A percentile compares a stretch with the other conserved stretches of the same genome.
Evolutionary conservation across 2,797 vertebrate species (phyloP).

Genomic region (Sternarchorhynchus goeldii): DNA sequence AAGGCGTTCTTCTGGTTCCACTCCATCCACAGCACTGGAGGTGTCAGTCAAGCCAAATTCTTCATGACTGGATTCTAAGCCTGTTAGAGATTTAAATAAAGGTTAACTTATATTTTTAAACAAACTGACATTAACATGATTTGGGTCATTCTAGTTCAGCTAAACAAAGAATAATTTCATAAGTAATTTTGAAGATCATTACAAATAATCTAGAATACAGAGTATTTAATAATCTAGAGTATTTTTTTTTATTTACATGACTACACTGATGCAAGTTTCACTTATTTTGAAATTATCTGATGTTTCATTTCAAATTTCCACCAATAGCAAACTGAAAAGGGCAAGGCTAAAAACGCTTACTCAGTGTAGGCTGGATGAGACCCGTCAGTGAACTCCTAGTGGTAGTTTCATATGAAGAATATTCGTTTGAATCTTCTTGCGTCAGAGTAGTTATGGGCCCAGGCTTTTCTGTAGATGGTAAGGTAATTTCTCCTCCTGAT

Average conservation of each 20-base stretch:
- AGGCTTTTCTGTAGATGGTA: constrained; percentile 32
- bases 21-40: constrained; percentile 12
- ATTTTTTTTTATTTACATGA: neutral
- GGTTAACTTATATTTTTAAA: no score
- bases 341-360: constrained; percentile 32
- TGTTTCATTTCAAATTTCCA: neutral
- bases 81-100: constrained; percentile 50
- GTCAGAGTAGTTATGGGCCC: constrained; percentile 28
- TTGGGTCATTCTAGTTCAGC: neutral
- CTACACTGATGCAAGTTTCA: no score
- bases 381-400: constrained; percentile 29
- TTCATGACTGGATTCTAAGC: constrained; percentile 39
- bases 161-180: constrained; percentile 7
- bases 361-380: constrained; percentile 20
- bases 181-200: neutral
- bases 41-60: constrained; percentile 31
- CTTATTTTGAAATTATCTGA: no score
- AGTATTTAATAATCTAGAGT: no score
- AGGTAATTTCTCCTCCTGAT: constrained; percentile 36
- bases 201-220: neutral
- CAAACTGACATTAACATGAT: neutral
- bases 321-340: neutral
- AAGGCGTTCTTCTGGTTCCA: constrained; percentile 44
- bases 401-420: constrained; percentile 22
- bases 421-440: constrained; percentile 25